phyloP scores from a whole-genome alignment of 2,113 vertebrate genomes.

The Dicrurus megarhynchus region DNA sequence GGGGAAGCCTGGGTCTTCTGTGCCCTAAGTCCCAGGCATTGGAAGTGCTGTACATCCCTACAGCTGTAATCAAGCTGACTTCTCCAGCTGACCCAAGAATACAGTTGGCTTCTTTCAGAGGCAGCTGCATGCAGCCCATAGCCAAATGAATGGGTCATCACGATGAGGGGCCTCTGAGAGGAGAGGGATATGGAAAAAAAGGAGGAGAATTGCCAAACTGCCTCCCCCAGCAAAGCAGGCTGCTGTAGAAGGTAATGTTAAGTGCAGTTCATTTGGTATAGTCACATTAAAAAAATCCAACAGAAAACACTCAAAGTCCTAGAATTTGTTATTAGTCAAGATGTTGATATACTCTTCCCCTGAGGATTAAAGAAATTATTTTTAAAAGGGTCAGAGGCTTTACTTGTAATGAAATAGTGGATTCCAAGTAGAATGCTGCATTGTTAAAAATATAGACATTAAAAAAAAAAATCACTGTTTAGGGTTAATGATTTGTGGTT shows the following conservation, averaged over 20 bases:
- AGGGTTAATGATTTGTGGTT: neutral
- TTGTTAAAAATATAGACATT: neutral
- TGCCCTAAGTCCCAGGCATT: fast-evolving
- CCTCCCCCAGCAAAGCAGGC: constrained; percentile 36
- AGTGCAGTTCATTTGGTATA: constrained; percentile 22
- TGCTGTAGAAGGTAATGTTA: neutral
- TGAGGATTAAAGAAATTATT: constrained; percentile 22
- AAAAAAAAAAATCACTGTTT: neutral
- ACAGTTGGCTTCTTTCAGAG: constrained; percentile 49
- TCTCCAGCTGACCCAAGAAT: constrained; percentile 40
- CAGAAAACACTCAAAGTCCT: neutral
- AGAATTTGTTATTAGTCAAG: constrained; percentile 14
- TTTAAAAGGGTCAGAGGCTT: neutral
- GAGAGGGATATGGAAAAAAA: constrained; percentile 24
- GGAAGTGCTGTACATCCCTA: neutral
- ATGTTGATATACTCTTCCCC: neutral
- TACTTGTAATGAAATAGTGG: neutral
- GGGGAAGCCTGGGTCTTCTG: neutral
- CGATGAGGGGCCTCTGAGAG: constrained; percentile 50
- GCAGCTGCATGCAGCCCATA: constrained; percentile 18
- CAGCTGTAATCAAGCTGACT: neutral
- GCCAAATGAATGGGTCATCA: constrained; percentile 45
- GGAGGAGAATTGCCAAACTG: constrained; percentile 14
- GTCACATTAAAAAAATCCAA: neutral
- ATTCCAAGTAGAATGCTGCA: neutral